phyloP scores from a whole-genome alignment of 2,888 invertebrate genomes.

The Exocentrus adspersus region DNA sequence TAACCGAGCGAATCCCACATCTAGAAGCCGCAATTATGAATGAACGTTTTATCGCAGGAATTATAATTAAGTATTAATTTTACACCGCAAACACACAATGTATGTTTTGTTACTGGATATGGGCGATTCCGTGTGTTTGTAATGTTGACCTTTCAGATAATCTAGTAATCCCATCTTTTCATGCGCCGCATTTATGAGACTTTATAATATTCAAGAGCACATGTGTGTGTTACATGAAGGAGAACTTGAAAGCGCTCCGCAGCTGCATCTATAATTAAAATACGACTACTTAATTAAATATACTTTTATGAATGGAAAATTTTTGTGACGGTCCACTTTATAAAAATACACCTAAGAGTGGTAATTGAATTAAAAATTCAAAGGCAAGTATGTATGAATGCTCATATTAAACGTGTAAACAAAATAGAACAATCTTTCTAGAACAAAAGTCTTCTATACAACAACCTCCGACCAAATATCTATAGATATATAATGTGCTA shows the following conservation, averaged over 20 bases:
- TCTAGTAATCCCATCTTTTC: slow-evolving; percentile 18
- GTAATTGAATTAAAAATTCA: too few species aligned
- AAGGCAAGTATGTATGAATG: too few species aligned
- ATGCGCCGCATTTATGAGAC: slow-evolving; percentile 28
- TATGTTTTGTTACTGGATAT: background rate
- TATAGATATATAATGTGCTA: too few species aligned
- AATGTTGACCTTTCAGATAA: slow-evolving; percentile 27
- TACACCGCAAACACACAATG: background rate
- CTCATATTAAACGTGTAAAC: too few species aligned
- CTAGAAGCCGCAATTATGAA: background rate
- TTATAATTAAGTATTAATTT: slow-evolving; percentile 15
- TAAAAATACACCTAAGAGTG: background rate
- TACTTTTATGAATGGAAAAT: background rate
- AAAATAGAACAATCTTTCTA: too few species aligned
- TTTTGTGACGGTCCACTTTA: slow-evolving; percentile 5
- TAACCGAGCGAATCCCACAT: background rate
- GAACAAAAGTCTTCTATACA: too few species aligned
- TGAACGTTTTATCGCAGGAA: slow-evolving; percentile 7
- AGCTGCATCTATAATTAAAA: slow-evolving; percentile 14
- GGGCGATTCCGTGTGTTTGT: background rate
- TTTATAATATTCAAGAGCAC: slow-evolving; percentile 33
- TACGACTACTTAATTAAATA: background rate
- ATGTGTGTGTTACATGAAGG: slow-evolving; percentile 34
- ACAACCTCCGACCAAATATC: too few species aligned
- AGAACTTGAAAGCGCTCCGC: slow-evolving; percentile 5